Evolutionary conservation across 2,113 vertebrate genomes (phyloP), one percentile per base, ranked within the genome.

Genomic region (Notothenia rossii): DNA sequence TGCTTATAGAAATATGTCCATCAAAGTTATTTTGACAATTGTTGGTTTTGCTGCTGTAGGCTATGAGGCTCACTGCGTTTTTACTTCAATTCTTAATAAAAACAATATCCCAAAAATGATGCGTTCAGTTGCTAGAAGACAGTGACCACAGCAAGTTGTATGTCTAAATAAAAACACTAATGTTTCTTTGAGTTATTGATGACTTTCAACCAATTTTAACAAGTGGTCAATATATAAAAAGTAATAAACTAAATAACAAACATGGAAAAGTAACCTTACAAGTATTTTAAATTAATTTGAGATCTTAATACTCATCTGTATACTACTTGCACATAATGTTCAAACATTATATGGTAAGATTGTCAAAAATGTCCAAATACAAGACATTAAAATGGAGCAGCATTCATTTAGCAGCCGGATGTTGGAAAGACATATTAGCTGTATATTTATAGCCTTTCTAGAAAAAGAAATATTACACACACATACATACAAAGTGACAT

Each of bases 361-460:
- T 29, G 12, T 71, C 53, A 29, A 63, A 79, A 72, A 22, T 59
- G 17, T 22, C 20, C 59, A 20, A 49, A 61, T 33, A 73, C 22
- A 12, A 74, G 75, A 43, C 45, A 75, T 14, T 73, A 33, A 62
- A 51, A 72, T 61, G 46, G 12, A 79, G 62, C 65, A 43, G 55
- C 58, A 20, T 81, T 63, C 20, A 36, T 71, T 77, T 77, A 66
- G 10, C 20, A 79, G 68, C 69, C 72, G 5, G 61, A 68, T 56
- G 68, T 18, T 1, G 12, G 5, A n/a, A 56, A 63, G 55, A 25
- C 55, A 29, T 71, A 72, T 80, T 72, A 75, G 46, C 29, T 12
- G 53, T 65, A 70, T 88, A 87, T 85, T 86, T 83, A 75, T 86
- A 88, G 83, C 51, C 51, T 75, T 77, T 72, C 36, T 55, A 61